Percentiles rank a stretch among this genome's conserved stretches.
Conservation (phyloP, 2,888 invertebrate species). For the Mesorhabditis sp. region DNA sequence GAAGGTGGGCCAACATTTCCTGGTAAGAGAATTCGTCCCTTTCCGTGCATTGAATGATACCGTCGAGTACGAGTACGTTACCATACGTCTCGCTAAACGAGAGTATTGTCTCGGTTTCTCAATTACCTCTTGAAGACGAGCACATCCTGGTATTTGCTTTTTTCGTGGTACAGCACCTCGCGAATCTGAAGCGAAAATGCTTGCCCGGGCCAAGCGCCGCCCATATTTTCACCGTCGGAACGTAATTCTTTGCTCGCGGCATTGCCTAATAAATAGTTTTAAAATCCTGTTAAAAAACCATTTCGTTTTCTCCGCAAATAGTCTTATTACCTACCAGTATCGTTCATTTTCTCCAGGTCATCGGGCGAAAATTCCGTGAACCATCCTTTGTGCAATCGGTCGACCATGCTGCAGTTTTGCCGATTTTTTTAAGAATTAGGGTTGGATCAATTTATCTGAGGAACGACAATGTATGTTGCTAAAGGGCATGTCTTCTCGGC, state of each 20-base stretch:
- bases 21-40: constrained; percentile 95
- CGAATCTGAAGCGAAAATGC: constrained; percentile 79
- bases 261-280: constrained; percentile 13
- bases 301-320: not conserved
- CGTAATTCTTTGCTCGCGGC: constrained; percentile 38
- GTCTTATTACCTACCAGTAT: constrained; percentile 17
- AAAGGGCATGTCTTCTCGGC: too few species aligned
- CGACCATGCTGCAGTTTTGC: constrained; percentile 63
- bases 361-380: constrained; percentile 81
- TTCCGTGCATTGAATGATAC: constrained; percentile 92
- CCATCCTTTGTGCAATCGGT: constrained; percentile 76
- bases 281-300: not conserved
- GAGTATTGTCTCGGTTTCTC: not conserved
- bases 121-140: constrained; percentile 74
- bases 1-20: constrained; percentile 93
- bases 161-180: constrained; percentile 74
- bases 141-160: constrained; percentile 80
- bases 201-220: constrained; percentile 79
- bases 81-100: constrained; percentile 73
- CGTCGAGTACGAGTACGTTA: constrained; percentile 82
- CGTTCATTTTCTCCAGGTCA: constrained; percentile 45
- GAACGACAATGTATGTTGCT: not conserved
- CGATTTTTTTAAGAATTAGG: not conserved
- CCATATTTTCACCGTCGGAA: constrained; percentile 51
- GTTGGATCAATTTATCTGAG: not conserved